Evolutionary conservation across 2,888 invertebrate species (phyloP).

Genomic region (Smittia aterrima): DNA sequence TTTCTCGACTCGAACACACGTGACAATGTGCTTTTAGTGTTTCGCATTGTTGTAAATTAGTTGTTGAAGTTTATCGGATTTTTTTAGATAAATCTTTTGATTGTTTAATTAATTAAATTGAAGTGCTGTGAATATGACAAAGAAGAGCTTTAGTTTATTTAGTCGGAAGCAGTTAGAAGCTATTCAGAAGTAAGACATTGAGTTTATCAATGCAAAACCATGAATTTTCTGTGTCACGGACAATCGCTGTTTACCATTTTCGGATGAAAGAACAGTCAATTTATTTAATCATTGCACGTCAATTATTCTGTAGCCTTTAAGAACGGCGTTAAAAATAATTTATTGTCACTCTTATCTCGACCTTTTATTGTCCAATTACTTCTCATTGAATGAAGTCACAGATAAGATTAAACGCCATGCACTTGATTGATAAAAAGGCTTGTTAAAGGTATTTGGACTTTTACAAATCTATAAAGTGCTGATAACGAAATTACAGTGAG

Average conservation of each 20-base stretch:
- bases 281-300: background rate
- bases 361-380: no score
- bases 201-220: background rate
- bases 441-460: no score
- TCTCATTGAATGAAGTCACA: no score
- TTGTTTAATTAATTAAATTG: background rate
- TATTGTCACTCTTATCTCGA: no score
- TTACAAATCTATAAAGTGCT: no score
- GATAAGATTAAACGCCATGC: no score
- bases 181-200: background rate
- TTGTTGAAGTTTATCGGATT: background rate
- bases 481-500: no score
- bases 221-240: background rate
- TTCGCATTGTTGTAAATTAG: background rate
- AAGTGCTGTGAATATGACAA: slow-evolving; percentile 11
- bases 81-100: background rate
- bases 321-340: no score
- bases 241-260: background rate
- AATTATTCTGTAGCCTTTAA: background rate
- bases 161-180: background rate
- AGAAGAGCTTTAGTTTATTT: slow-evolving; percentile 5
- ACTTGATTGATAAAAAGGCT: no score
- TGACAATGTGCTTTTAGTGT: no score
- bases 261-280: background rate
- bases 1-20: no score